Base-by-base conservation (phyloP, 92 coral and sea anemone genomes). In the Micromussa lordhowensis region DNA sequence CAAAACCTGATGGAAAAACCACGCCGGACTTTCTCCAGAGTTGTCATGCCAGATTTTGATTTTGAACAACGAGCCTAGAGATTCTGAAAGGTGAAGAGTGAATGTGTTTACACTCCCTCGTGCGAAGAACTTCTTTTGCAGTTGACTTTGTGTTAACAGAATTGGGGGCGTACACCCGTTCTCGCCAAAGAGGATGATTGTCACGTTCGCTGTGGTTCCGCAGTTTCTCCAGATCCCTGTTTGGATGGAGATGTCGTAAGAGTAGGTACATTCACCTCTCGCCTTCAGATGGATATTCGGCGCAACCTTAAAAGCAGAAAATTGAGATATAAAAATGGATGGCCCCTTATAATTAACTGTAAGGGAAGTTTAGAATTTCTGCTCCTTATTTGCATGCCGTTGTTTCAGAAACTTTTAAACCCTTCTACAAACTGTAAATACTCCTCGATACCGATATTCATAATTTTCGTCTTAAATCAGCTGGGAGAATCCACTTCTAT, bases 221-320 rank as follows among this genome's bases (percentile, higher is more conserved):
- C 93, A 90, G 59, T 96, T 94, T 79, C 85, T 85, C 98, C 98
- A 95, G 90, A 92, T 92, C 12, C 98, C 98, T 13, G 98, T 95
- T 69, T 95, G 96, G 31, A 95, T 84, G 0, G 98, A 92, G 64
- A 95, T 90, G 19, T 93, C 91, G 88, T 95, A 95, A 10, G 85
- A 64, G 79, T 58, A 85, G 15, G 90, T 90, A 34, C 89, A 84
- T 35, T 86, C 77, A 18, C 54, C 85, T 57, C 73, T 89, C 26
- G 91, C 87, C 8, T 88, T 86, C 21, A 95, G 86, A 78, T 89
- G 84, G 24, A 94, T 95, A 66, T 95, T 93, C 38, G 98, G 96
- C 24, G 91, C 83, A 32, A 95, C 96, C 98, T 95, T 34, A 7
- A 57, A n/a, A 69, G 53, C 5, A 69, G 59, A 6, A 24, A 35